Evolutionary conservation across 2,113 vertebrate species (phyloP).

Genomic region (Periophthalmus modestus): DNA sequence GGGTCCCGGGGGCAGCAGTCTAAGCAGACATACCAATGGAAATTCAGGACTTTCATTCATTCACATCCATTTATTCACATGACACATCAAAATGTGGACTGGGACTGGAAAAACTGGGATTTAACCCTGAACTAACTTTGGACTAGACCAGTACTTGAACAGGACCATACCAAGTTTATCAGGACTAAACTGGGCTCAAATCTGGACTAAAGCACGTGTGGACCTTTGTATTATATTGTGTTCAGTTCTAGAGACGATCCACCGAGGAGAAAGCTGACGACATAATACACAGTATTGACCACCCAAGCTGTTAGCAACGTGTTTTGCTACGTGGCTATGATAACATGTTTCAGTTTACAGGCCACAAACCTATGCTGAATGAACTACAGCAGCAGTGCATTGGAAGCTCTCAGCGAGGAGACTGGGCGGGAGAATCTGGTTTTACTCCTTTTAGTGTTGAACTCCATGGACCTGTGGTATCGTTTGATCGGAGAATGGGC

Average conservation of each 20-base stretch:
- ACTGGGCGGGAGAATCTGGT: neutral
- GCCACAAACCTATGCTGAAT: slow-evolving; percentile 14
- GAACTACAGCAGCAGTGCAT: slow-evolving; percentile 14
- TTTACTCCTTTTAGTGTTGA: neutral
- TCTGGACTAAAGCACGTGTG: neutral
- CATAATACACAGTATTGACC: slow-evolving; percentile 33
- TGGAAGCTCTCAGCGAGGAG: slow-evolving; percentile 3
- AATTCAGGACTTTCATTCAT: too few relatives aligned
- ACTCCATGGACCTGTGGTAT: neutral
- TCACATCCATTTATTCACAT: too few relatives aligned
- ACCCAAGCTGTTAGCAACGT: slow-evolving; percentile 38
- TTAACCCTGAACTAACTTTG: too few relatives aligned
- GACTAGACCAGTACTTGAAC: too few relatives aligned
- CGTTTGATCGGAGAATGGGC: slow-evolving; percentile 3
- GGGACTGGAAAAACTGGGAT: too few relatives aligned
- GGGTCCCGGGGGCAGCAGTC: too few relatives aligned
- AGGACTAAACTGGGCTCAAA: neutral
- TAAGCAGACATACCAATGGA: too few relatives aligned
- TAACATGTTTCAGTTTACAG: slow-evolving; percentile 34
- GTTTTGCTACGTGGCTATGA: slow-evolving; percentile 37
- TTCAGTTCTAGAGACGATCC: slow-evolving; percentile 1
- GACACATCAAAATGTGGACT: too few relatives aligned
- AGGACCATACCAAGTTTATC: neutral
- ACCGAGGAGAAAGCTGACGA: slow-evolving; percentile 35
- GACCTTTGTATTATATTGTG: neutral